phyloP scores from a whole-genome alignment of 2,888 invertebrate species.

The Octonoba sinensis region DNA sequence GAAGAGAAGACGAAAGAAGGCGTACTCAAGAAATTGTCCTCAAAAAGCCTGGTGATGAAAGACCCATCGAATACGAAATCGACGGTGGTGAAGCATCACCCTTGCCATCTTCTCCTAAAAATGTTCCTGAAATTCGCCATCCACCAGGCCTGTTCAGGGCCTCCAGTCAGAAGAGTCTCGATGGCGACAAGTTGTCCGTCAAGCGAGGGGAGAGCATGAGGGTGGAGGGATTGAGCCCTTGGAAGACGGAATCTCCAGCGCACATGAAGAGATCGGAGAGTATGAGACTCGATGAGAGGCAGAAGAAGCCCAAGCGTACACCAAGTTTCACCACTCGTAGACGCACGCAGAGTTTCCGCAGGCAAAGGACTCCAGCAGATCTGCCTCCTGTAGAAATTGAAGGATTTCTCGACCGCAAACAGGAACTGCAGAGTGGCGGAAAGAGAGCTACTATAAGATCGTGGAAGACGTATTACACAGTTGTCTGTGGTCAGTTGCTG shows the following conservation, averaged over 20 bases:
- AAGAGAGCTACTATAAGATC: slow-evolving; percentile 94
- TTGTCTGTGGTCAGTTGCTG: slow-evolving; percentile 94
- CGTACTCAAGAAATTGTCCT: slow-evolving; percentile 79
- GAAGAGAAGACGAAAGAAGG: slow-evolving; percentile 81
- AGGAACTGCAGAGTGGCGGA: slow-evolving; percentile 91
- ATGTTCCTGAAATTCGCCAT: slow-evolving; percentile 59
- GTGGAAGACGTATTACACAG: slow-evolving; percentile 95
- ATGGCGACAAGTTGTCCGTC: slow-evolving; percentile 68
- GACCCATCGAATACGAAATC: slow-evolving; percentile 53
- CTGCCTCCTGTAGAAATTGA: slow-evolving; percentile 92
- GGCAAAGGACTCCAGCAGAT: slow-evolving; percentile 68
- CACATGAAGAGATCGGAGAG: slow-evolving; percentile 63
- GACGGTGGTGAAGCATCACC: slow-evolving; percentile 26
- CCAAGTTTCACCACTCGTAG: slow-evolving; percentile 95
- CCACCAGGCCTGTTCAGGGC: slow-evolving; percentile 51
- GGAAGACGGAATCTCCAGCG: slow-evolving; percentile 55
- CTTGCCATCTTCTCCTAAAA: slow-evolving; percentile 19
- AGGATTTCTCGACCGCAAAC: slow-evolving; percentile 92
- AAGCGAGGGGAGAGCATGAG: slow-evolving; percentile 94
- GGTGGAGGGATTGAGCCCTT: slow-evolving; percentile 72
- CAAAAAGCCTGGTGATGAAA: slow-evolving; percentile 68
- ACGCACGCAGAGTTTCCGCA: slow-evolving; percentile 69
- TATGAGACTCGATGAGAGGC: slow-evolving; percentile 62
- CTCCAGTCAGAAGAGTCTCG: slow-evolving; percentile 59
- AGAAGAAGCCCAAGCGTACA: slow-evolving; percentile 83